Conservation (phyloP, 2,113 vertebrate genomes). For the Mastomys natalensis region DNA sequence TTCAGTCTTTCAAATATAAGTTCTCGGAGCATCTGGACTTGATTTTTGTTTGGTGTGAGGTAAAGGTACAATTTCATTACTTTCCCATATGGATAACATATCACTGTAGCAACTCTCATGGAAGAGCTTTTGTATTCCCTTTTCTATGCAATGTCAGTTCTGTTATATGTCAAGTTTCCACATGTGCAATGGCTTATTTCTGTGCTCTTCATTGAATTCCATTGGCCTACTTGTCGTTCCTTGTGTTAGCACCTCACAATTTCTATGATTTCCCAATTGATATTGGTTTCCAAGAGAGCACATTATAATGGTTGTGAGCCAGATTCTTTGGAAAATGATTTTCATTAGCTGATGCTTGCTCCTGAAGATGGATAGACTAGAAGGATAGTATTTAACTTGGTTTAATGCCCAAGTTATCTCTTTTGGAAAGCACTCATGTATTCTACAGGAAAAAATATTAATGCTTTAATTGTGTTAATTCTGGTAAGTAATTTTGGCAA, state of each 20-base stretch:
- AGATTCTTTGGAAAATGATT: background rate
- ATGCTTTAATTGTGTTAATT: background rate
- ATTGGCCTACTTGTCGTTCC: background rate
- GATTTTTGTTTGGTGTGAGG: constrained; percentile 40
- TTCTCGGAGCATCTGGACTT: constrained; percentile 10
- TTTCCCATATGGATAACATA: constrained; percentile 20
- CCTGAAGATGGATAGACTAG: background rate
- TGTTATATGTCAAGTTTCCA: constrained; percentile 12
- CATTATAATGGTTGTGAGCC: background rate
- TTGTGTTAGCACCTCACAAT: background rate
- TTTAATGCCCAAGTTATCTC: background rate
- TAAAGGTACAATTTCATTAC: constrained; percentile 32
- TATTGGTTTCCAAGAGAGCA: background rate
- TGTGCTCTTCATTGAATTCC: background rate
- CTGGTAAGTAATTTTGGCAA: background rate
- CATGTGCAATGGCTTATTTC: background rate
- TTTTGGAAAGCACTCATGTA: background rate
- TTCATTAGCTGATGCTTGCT: background rate
- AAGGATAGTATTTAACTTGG: background rate
- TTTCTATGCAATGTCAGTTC: background rate
- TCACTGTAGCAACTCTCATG: constrained; percentile 2
- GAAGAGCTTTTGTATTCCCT: background rate
- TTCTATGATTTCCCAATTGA: background rate
- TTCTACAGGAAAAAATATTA: background rate
- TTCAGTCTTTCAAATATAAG: background rate